Base-by-base conservation (phyloP, 2,113 vertebrate species). In the Lagopus leucura region DNA sequence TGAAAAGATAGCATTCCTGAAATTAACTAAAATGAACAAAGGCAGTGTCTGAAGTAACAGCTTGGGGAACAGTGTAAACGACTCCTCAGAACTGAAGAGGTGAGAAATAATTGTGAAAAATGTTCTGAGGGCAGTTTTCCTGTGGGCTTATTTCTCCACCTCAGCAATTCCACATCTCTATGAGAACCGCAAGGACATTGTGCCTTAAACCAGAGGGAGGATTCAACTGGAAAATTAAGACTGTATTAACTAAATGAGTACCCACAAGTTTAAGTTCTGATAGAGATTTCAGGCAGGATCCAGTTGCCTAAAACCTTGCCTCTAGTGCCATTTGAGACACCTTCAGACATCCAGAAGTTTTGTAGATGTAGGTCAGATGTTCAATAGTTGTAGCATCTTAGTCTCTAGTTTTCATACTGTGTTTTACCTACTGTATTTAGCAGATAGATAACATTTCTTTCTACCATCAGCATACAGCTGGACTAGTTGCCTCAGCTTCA, bases 221-320 rank as follows among this genome's bases (percentile, higher is more conserved):
- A 2, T 24, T 66, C 38, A 58, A 24, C 16, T 75, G 77, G 34
- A 34, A 78, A 55, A 67, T 64, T 42, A 81, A 57, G 32, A 32
- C 1, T 7, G 3, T 0, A 0, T 83, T 67, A 55, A 10, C 71
- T 42, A 88, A 76, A 3, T 55, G 52, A 27, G 24, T 48, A 38
- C 6, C 13, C 64, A 7, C 55, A 15, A n/a, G 21, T 47, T 77
- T 58, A 70, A 86, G 17, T 24, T 66, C 55, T 2, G 3, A 8
- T 10, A 70, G 4, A 89, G 19, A 42, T 55, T 36, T 27, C 30
- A 11, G 5, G 34, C 25, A 65, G 20, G 42, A 67, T 57, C 55
- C 21, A 27, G 3, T 22, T 82, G n/a, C 32, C 28, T 57, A 75
- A 82, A 88, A 79, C 16, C 10, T 18, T 30, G 27, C 11, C 21